A percentile compares a stretch with the other conserved stretches of the same genome.
Evolutionary conservation across 1,140 invertebrate genomes (phyloP).

Genomic region (Diabrotica undecimpunctata): DNA sequence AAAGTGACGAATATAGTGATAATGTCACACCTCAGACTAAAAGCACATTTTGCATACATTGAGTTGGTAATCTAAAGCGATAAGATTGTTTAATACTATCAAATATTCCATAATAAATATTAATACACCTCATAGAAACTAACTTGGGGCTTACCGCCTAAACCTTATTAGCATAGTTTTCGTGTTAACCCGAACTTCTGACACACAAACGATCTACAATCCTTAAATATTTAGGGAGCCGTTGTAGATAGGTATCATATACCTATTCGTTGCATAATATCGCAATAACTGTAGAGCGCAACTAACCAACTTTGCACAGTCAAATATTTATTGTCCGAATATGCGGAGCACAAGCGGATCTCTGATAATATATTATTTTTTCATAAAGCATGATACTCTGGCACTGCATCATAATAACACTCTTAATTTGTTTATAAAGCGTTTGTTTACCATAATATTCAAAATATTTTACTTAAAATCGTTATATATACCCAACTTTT

Average conservation of each 20-base stretch:
- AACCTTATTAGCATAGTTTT: slow-evolving; percentile 12
- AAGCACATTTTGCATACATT: neutral
- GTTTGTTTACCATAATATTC: no score
- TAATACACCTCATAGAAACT: slow-evolving; percentile 11
- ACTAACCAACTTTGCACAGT: slow-evolving; percentile 2
- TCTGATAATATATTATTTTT: no score
- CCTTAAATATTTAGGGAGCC: slow-evolving; percentile 15
- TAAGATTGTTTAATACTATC: neutral
- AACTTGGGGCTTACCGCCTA: slow-evolving; percentile 10
- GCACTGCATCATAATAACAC: no score
- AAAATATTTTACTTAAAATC: no score
- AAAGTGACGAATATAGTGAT: neutral
- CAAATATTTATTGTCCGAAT: slow-evolving; percentile 1
- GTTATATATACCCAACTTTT: no score
- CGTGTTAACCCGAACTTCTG: slow-evolving; percentile 15
- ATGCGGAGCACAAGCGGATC: neutral
- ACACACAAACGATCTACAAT: slow-evolving; percentile 15
- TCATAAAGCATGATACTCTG: no score
- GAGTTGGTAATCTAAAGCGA: neutral
- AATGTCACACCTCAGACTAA: neutral
- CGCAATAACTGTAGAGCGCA: slow-evolving; percentile 6
- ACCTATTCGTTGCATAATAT: slow-evolving; percentile 13
- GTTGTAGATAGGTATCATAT: slow-evolving; percentile 13
- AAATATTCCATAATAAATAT: slow-evolving; percentile 14
- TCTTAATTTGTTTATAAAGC: no score